Evolutionary conservation across 2,113 vertebrate species (phyloP).

Genomic region (Laticauda colubrina): DNA sequence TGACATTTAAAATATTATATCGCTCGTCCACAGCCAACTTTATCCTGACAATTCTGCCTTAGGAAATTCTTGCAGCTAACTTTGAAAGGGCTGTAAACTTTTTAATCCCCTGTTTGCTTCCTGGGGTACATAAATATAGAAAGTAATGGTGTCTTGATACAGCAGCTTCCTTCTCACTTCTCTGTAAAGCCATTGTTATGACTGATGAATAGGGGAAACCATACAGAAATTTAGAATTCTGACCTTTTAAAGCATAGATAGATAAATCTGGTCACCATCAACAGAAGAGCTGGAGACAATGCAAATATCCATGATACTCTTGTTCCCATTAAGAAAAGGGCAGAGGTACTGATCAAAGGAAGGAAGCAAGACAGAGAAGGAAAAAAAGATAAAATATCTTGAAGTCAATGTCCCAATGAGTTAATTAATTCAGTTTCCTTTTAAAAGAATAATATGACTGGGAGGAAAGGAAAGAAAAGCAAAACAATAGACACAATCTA

Average conservation of each 20-base stretch:
- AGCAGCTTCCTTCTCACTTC: neutral
- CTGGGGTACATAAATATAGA: neutral
- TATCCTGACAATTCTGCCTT: neutral
- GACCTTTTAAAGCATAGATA: neutral
- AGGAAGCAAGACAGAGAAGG: neutral
- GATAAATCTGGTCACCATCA: neutral
- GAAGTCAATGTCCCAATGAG: neutral
- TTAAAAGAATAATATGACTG: neutral
- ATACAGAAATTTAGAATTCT: neutral
- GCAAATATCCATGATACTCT: neutral
- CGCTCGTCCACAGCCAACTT: conserved; percentile 22
- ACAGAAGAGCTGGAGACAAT: neutral
- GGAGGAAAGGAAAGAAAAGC: neutral
- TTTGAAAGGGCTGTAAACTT: conserved; percentile 6
- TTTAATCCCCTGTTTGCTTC: neutral
- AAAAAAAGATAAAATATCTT: neutral
- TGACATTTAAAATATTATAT: conserved; percentile 26
- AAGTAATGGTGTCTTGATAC: neutral
- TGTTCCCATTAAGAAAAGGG: neutral
- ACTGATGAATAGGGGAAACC: neutral
- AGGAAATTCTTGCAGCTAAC: conserved; percentile 5
- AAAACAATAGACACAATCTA: too few relatives aligned
- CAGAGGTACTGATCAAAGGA: neutral
- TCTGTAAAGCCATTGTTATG: neutral
- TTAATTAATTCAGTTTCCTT: neutral